Base-by-base conservation (phyloP, 2,113 vertebrate species). In the Pseudopodoces humilis region DNA sequence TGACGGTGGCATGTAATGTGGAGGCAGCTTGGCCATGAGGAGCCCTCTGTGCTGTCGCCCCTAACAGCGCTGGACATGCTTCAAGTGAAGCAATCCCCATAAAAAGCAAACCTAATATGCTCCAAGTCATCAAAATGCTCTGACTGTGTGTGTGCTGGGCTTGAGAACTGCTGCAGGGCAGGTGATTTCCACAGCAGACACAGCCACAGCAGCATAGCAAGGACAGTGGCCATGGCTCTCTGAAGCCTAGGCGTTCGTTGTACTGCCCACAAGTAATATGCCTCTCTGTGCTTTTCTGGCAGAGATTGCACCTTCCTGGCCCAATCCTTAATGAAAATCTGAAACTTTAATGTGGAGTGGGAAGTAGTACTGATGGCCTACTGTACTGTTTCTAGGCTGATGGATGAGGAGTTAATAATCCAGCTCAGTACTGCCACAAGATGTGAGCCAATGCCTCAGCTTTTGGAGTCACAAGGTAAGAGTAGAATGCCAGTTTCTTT, bases 101-200 rank as follows among this genome's bases (percentile, higher is more conserved):
- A 25, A 63, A 67, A 17, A n/a, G 28, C 60, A 65, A 67, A 70
- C 28, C 23, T 62, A 53, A 49, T 35, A 19, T 22, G 25, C 9
- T 70, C 23, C 31, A 44, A 62, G n/a, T 31, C 10, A 11, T 44
- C 13, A 58, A 35, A 88, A n/a, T 58, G 28, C 41, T 18, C 4
- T 6, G 15, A 12, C 30, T 14, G 2, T 17, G 31, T 12, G 24
- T 30, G 7, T 0, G 0, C 59, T 52, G 53, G 4, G 6, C 8
- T 20, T 58, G 19, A 60, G 55, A 35, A 23, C 11, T 46, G 17
- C 20, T 83, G 24, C 41, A 46, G 41, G 14, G 27, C n/a, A 21
- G 9, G 30, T 56, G 17, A 24, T 53, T 37, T 28, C 17, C 25
- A 20, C 1, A 2, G 39, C 28, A 59, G 25, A 21, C 2, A 2